Percentiles rank a stretch among this genome's conserved stretches.
These are phyloP conservation scores for Taeniopygia guttata DNA, from an alignment of 2,797 vertebrate genomes.

Conservation along the genomic window DNA sequence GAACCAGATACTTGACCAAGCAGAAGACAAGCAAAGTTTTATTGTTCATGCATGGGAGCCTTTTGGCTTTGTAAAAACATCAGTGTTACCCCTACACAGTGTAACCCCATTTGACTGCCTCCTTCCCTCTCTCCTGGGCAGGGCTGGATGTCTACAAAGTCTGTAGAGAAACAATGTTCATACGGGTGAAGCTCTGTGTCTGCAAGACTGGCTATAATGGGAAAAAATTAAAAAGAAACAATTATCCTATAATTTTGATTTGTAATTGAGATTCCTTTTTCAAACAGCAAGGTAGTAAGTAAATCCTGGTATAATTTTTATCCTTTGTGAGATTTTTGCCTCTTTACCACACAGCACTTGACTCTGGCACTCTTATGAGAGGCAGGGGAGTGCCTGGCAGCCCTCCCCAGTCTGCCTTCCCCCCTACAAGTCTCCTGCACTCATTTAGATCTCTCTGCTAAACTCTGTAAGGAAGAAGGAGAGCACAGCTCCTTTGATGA, in stretches of 20 bases:
- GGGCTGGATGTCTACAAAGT: neutral
- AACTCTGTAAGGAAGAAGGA: neutral
- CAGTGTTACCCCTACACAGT: neutral
- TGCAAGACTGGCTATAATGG: neutral
- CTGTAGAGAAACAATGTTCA: rapidly evolving
- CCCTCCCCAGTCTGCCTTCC: neutral
- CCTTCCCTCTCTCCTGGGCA: neutral
- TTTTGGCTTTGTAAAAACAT: neutral
- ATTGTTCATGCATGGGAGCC: neutral
- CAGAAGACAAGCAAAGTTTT: neutral
- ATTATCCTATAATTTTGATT: neutral
- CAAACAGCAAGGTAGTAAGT: neutral
- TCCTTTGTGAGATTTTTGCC: neutral
- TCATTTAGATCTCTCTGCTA: neutral
- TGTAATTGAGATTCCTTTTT: neutral
- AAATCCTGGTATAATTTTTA: neutral
- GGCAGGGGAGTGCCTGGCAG: neutral
- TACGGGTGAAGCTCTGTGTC: neutral
- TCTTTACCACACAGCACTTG: neutral
- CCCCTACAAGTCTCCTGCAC: neutral
- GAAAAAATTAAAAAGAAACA: neutral
- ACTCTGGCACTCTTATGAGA: neutral
- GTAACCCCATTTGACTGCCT: neutral
- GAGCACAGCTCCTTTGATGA: constrained; percentile 1
- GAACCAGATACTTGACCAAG: neutral